These are phyloP conservation scores for Pasiphila rectangulata DNA, from an alignment of 2,888 invertebrate species.

Conservation along the genomic window DNA sequence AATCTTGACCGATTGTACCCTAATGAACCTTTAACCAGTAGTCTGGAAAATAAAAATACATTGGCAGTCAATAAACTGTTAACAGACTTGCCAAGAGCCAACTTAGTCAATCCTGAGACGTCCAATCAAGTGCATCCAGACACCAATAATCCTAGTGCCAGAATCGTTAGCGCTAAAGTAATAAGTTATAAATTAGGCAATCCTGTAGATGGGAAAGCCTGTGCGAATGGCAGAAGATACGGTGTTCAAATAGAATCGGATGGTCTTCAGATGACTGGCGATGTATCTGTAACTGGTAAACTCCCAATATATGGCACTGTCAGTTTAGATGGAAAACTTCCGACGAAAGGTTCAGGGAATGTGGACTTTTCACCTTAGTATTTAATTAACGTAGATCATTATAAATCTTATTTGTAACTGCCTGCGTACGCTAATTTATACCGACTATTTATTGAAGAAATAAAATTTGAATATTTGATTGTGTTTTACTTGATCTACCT, in stretches of 20 bases:
- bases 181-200: background rate
- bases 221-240: constrained; percentile 20
- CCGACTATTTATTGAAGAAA: no score
- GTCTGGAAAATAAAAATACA: background rate
- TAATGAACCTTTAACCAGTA: no score
- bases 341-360: constrained; percentile 48
- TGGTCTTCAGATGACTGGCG: constrained; percentile 54
- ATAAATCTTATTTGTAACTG: constrained; percentile 16
- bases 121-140: constrained; percentile 7
- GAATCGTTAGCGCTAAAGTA: constrained; percentile 15
- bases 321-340: constrained; percentile 50
- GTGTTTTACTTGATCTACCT: no score
- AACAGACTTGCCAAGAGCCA: background rate
- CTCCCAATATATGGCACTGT: constrained; percentile 58
- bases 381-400: background rate
- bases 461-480: no score
- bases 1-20: no score
- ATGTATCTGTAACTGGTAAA: constrained; percentile 50
- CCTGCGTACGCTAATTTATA: no score
- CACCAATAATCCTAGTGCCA: background rate
- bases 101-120: background rate
- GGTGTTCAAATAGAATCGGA: constrained; percentile 53
- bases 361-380: constrained; percentile 45
- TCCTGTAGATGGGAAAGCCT: background rate
- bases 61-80: background rate